These are phyloP conservation scores for Mystacides longicornis DNA, from an alignment of 2,888 invertebrate species.

Conservation along the genomic window DNA sequence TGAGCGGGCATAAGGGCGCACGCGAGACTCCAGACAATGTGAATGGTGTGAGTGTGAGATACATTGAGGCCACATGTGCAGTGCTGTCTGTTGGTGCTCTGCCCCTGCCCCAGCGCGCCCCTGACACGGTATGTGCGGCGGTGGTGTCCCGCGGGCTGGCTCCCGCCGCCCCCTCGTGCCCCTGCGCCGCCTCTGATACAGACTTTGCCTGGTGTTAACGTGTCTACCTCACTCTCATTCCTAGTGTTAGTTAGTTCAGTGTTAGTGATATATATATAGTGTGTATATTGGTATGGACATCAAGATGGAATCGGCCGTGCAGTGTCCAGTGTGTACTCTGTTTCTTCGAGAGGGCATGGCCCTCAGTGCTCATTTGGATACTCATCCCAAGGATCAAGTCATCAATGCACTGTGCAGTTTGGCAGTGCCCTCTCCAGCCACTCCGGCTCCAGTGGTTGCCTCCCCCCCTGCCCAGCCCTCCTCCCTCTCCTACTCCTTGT, in stretches of 20 bases:
- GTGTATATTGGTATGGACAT: background rate
- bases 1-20: no score
- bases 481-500: conserved; percentile 27
- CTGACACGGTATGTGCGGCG: conserved; percentile 1
- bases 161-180: conserved; percentile 1
- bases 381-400: conserved; percentile 83
- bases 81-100: conserved; percentile 2
- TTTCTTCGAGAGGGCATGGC: conserved; percentile 78
- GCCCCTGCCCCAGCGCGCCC: background rate
- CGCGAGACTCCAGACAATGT: no score
- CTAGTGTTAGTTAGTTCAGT: no score
- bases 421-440: conserved; percentile 33
- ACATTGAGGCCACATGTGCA: conserved; percentile 2
- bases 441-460: conserved; percentile 24
- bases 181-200: conserved; percentile 5
- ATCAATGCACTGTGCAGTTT: conserved; percentile 64
- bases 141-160: conserved; percentile 1
- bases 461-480: conserved; percentile 21
- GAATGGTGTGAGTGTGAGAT: no score
- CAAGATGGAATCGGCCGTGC: conserved; percentile 44
- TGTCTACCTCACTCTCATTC: no score
- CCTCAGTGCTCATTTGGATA: conserved; percentile 71
- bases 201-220: no score
- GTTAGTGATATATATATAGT: background rate
- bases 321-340: conserved; percentile 80